phyloP scores from a whole-genome alignment of 1,140 invertebrate genomes.

The Hylaeus volcanicus region DNA sequence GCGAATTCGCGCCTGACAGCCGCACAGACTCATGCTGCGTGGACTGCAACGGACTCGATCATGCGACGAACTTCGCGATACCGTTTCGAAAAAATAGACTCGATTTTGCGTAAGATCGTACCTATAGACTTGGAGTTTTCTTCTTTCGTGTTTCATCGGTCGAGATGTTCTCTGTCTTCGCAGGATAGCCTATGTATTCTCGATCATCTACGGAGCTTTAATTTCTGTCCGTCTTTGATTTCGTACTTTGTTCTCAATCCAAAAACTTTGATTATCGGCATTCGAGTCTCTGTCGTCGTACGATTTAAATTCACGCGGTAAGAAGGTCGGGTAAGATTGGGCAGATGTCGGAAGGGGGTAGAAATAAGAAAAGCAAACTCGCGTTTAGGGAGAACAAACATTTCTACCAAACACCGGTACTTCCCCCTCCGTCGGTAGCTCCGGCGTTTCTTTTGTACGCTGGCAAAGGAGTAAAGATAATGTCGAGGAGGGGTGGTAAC shows the following conservation, averaged over 20 bases:
- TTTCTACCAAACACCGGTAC: conserved; percentile 22
- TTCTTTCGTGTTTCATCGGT: no score
- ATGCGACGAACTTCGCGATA: no score
- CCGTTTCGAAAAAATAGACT: no score
- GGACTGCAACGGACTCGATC: background rate
- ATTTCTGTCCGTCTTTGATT: no score
- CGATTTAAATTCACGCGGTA: background rate
- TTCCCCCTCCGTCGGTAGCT: conserved; percentile 3
- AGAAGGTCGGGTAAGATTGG: conserved; percentile 21
- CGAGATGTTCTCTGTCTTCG: no score
- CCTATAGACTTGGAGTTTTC: no score
- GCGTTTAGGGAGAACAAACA: conserved; percentile 31
- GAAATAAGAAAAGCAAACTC: conserved; percentile 45
- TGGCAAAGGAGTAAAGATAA: conserved; percentile 62
- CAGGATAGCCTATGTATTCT: no score
- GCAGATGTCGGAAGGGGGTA: background rate
- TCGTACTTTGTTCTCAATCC: no score
- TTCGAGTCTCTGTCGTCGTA: no score
- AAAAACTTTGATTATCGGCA: no score
- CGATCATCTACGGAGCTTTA: no score
- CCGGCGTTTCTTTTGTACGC: conserved; percentile 45
- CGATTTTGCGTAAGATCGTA: no score
- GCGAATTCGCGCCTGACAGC: conserved; percentile 26
- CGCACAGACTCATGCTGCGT: background rate
- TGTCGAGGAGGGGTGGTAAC: conserved; percentile 55